Percentiles rank a stretch among this genome's conserved stretches.
Conservation (phyloP, 2,113 vertebrate genomes). For the Anguilla japonica region DNA sequence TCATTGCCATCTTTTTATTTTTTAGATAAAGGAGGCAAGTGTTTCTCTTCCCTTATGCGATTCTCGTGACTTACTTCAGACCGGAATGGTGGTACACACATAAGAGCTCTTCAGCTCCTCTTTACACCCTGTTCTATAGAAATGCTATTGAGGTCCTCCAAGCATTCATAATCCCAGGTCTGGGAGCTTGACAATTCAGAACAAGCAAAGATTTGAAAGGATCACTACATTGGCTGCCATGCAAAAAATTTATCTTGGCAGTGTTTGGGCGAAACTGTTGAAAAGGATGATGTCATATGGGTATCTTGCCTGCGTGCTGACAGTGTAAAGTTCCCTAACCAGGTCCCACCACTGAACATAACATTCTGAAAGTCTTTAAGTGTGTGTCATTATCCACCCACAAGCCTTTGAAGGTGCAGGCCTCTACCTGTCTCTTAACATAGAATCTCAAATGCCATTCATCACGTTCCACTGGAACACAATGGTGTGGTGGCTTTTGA, state of each 20-base stretch:
- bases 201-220: neutral
- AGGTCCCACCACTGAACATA: neutral
- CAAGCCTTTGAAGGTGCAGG: neutral
- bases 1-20: conserved; percentile 7
- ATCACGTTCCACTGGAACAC: neutral
- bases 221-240: neutral
- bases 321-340: neutral
- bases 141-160: neutral
- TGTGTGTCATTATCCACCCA: neutral
- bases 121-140: neutral
- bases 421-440: neutral
- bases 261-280: too few relatives aligned
- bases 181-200: neutral
- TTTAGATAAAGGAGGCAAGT: neutral
- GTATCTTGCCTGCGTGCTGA: neutral
- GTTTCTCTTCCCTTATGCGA: conserved; percentile 15
- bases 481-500: neutral
- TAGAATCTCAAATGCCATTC: neutral
- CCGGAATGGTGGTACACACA: neutral
- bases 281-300: too few relatives aligned
- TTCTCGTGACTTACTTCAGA: neutral
- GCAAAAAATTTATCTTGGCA: neutral
- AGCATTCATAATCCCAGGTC: neutral
- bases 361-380: neutral
- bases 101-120: neutral